Percentiles rank a stretch among this genome's conserved stretches.
Evolutionary conservation across 2,888 invertebrate genomes (phyloP).

Genomic region (Ischnura elegans): DNA sequence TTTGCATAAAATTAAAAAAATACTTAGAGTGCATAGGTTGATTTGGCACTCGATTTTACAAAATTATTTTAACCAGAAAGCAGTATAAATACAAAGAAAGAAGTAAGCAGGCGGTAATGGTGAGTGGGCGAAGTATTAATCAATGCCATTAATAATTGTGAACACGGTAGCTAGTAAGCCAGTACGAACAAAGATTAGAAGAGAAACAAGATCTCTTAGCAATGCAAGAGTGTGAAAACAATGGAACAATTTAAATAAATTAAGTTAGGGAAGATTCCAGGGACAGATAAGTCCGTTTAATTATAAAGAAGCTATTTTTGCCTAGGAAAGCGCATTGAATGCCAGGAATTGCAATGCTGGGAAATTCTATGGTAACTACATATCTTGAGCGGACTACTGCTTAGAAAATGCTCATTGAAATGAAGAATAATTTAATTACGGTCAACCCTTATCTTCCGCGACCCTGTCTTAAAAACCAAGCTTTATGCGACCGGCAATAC

Average conservation of each 20-base stretch:
- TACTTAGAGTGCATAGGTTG: no score
- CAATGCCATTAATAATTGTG: background rate
- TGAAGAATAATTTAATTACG: background rate
- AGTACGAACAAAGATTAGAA: background rate
- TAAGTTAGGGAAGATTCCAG: background rate
- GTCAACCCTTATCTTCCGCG: background rate
- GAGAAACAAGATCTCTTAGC: background rate
- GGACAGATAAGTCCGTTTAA: background rate
- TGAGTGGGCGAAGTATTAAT: background rate
- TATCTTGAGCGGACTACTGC: background rate
- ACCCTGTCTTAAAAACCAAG: background rate
- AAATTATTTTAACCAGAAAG: background rate
- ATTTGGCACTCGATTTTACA: background rate
- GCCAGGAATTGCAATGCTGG: background rate
- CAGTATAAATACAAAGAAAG: background rate
- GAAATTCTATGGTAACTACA: background rate
- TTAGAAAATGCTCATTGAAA: background rate
- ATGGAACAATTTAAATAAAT: conserved; percentile 19
- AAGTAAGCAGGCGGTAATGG: background rate
- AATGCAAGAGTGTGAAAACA: background rate
- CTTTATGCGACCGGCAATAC: background rate
- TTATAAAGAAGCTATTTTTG: background rate
- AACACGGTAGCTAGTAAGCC: background rate
- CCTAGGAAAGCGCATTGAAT: background rate
- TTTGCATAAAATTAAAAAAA: background rate